Percentiles rank a stretch among this genome's conserved stretches.
These are phyloP conservation scores for Oscheius myriophilus DNA, from an alignment of 2,888 invertebrate genomes.

Conservation along the genomic window DNA sequence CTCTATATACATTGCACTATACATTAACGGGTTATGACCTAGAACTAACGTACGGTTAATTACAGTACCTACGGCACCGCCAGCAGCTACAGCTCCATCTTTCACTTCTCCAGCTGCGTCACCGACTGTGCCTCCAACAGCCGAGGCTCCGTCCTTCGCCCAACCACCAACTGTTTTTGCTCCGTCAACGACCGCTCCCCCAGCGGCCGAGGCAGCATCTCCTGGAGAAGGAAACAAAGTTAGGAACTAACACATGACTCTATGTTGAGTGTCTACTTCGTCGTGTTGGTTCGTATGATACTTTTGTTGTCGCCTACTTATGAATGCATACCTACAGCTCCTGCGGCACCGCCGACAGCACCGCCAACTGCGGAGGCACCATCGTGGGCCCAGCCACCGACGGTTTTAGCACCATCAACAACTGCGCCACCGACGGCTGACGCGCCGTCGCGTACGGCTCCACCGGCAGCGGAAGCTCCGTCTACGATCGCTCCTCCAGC, in stretches of 20 bases:
- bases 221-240: not conserved
- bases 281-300: too few species aligned
- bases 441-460: conserved; percentile 16
- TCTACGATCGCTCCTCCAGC: conserved; percentile 16
- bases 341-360: not conserved
- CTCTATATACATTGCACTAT: too few species aligned
- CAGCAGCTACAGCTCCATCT: conserved; percentile 18
- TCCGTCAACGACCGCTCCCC: conserved; percentile 28
- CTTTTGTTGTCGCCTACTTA: not conserved
- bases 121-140: not conserved
- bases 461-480: conserved; percentile 8
- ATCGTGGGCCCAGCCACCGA: not conserved
- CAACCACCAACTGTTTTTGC: conserved; percentile 15
- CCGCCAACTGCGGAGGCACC: not conserved
- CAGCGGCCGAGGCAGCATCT: conserved; percentile 9
- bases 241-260: too few species aligned
- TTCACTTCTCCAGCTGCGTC: conserved; percentile 4
- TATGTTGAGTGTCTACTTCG: too few species aligned
- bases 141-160: too few species aligned
- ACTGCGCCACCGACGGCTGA: conserved; percentile 23
- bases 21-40: too few species aligned
- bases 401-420: conserved; percentile 23
- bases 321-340: conserved; percentile 6
- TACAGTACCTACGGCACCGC: conserved; percentile 13
- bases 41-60: too few species aligned